Evolutionary conservation across 1,140 invertebrate species (phyloP).

Genomic region (Scaptomyza montana): DNA sequence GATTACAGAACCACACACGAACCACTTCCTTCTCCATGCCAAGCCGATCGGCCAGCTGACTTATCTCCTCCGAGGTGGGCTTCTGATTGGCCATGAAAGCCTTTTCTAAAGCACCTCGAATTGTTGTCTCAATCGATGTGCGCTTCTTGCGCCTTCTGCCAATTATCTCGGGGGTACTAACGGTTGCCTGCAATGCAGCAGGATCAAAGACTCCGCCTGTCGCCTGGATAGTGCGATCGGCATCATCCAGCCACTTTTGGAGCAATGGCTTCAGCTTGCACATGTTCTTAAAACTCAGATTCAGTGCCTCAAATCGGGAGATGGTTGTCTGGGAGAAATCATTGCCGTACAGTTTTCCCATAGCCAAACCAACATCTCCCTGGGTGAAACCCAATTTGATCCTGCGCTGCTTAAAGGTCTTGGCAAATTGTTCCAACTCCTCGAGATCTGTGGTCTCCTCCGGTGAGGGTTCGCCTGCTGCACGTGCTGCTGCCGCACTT

Average conservation of each 20-base stretch:
- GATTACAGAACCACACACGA: conserved; percentile 98
- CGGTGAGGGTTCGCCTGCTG: conserved; percentile 89
- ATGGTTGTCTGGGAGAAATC: conserved; percentile 99
- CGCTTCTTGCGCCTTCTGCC: conserved; percentile 97
- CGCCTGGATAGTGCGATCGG: conserved; percentile 94
- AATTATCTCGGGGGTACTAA: conserved; percentile 93
- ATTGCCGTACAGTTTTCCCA: conserved; percentile 99
- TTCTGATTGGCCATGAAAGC: conserved; percentile 98
- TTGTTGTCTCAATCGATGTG: conserved; percentile 97
- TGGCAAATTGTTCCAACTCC: conserved; percentile 97
- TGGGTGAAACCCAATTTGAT: conserved; percentile 99
- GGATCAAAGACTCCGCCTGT: conserved; percentile 86
- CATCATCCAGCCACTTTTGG: conserved; percentile 98
- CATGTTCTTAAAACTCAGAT: conserved; percentile 99
- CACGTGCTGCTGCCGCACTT: conserved; percentile 83
- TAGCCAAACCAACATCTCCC: conserved; percentile 98
- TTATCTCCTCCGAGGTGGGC: conserved; percentile 98
- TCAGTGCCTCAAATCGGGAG: conserved; percentile 98
- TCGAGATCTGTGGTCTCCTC: conserved; percentile 98
- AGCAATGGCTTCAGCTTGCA: conserved; percentile 98
- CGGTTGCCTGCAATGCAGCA: conserved; percentile 89
- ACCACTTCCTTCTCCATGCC: conserved; percentile 99
- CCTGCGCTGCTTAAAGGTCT: conserved; percentile 97
- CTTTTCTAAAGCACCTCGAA: conserved; percentile 96
- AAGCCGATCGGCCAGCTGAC: conserved; percentile 94